Evolutionary conservation across 2,113 vertebrate genomes (phyloP).

Genomic region (Scalopus aquaticus): DNA sequence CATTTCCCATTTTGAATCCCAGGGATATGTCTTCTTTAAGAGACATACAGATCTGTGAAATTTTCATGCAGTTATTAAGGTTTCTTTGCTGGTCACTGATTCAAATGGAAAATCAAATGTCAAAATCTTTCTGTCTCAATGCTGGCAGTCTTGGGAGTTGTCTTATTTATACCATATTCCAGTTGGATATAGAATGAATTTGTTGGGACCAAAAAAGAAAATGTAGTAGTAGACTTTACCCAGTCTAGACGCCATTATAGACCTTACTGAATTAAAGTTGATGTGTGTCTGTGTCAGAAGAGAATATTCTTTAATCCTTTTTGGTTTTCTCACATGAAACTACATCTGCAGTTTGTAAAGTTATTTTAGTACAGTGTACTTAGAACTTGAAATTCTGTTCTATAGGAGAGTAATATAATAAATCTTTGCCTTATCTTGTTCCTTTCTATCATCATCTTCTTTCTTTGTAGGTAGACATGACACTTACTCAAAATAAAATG

Average conservation of each 20-base stretch:
- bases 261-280: not conserved
- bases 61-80: not conserved
- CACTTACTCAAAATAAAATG: slow-evolving; percentile 36
- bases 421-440: not conserved
- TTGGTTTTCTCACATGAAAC: slow-evolving; percentile 12
- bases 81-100: not conserved
- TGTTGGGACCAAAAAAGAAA: not conserved
- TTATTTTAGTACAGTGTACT: not conserved
- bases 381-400: not conserved
- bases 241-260: not conserved
- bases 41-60: not conserved
- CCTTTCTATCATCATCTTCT: not conserved
- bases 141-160: not conserved
- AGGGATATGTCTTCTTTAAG: slow-evolving; percentile 11
- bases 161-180: not conserved
- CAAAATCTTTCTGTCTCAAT: not conserved
- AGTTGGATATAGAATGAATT: not conserved
- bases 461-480: not conserved
- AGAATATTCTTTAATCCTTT: slow-evolving; percentile 15
- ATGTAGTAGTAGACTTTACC: not conserved
- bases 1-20: slow-evolving; percentile 22
- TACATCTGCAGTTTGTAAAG: not conserved
- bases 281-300: not conserved
- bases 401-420: not conserved
- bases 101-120: slow-evolving; percentile 31